phyloP scores from a whole-genome alignment of 2,888 invertebrate species.

The Drosophila robusta region DNA sequence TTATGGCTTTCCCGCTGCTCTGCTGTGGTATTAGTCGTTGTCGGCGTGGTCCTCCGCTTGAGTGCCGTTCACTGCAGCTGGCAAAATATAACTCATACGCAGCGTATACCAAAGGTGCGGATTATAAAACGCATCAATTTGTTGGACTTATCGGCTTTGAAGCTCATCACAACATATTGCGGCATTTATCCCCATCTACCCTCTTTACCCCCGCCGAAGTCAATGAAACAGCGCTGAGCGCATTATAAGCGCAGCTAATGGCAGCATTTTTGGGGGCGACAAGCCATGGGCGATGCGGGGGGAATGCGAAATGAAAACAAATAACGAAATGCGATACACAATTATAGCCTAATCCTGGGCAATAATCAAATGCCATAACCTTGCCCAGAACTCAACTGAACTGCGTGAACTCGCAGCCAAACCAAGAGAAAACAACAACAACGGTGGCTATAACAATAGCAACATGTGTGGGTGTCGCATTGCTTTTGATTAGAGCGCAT shows the following conservation, averaged over 20 bases:
- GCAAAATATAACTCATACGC: slow-evolving; percentile 28
- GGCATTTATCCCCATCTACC: slow-evolving; percentile 7
- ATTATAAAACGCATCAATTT: slow-evolving; percentile 41
- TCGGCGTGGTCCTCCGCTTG: background rate
- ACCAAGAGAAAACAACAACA: slow-evolving; percentile 11
- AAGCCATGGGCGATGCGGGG: slow-evolving; percentile 3
- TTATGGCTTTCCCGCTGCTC: slow-evolving; percentile 32
- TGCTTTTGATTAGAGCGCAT: slow-evolving; percentile 77
- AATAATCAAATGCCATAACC: slow-evolving; percentile 74
- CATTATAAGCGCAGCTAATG: slow-evolving; percentile 35
- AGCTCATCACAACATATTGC: slow-evolving; percentile 55
- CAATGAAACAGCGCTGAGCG: slow-evolving; percentile 10
- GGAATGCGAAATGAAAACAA: slow-evolving; percentile 63
- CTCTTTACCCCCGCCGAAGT: background rate
- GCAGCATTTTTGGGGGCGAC: slow-evolving; percentile 8
- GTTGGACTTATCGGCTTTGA: slow-evolving; percentile 44
- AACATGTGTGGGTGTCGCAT: slow-evolving; percentile 63
- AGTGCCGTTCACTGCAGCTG: background rate
- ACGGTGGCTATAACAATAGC: slow-evolving; percentile 40
- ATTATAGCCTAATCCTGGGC: slow-evolving; percentile 75
- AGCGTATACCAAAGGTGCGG: slow-evolving; percentile 18
- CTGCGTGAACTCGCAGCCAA: slow-evolving; percentile 41
- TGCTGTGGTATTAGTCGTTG: background rate
- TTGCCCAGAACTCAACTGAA: slow-evolving; percentile 35
- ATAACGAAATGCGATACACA: slow-evolving; percentile 72